phyloP scores from a whole-genome alignment of 2,888 invertebrate genomes.

The Nemotelus pantherinus region DNA sequence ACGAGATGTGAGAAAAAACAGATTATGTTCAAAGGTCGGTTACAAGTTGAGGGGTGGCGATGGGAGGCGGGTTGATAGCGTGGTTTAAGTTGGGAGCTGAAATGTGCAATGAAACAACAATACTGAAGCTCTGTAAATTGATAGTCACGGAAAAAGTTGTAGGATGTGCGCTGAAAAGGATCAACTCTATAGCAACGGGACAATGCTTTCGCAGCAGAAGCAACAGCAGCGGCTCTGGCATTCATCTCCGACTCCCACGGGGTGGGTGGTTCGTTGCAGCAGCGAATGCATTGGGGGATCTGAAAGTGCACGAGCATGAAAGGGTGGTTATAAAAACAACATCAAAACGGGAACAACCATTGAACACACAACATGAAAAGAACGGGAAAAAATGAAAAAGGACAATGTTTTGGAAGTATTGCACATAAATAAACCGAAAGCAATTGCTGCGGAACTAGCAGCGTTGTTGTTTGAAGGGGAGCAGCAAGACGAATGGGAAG shows the following conservation, averaged over 20 bases:
- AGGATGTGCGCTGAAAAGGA: neutral
- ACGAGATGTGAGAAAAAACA: constrained; percentile 26
- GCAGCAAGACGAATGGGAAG: no score
- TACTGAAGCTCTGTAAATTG: constrained; percentile 4
- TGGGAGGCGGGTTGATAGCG: neutral
- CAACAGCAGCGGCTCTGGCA: neutral
- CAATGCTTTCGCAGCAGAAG: neutral
- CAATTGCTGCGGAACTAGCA: constrained; percentile 24
- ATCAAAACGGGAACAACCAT: constrained; percentile 37
- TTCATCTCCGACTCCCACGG: neutral
- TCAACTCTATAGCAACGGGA: neutral
- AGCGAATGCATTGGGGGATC: neutral
- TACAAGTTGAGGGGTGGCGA: neutral
- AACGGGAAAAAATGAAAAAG: constrained; percentile 6
- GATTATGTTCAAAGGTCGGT: constrained; percentile 28
- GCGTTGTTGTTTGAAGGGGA: neutral
- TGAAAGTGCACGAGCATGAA: neutral
- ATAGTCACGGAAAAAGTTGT: neutral
- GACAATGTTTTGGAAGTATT: constrained; percentile 10
- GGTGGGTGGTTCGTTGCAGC: neutral
- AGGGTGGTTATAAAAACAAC: constrained; percentile 25
- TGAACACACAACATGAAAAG: constrained; percentile 16
- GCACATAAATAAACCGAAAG: constrained; percentile 35
- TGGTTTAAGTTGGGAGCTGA: neutral
- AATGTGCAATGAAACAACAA: neutral